phyloP scores from a whole-genome alignment of 2,113 vertebrate species.

The Hippocampus comes region DNA sequence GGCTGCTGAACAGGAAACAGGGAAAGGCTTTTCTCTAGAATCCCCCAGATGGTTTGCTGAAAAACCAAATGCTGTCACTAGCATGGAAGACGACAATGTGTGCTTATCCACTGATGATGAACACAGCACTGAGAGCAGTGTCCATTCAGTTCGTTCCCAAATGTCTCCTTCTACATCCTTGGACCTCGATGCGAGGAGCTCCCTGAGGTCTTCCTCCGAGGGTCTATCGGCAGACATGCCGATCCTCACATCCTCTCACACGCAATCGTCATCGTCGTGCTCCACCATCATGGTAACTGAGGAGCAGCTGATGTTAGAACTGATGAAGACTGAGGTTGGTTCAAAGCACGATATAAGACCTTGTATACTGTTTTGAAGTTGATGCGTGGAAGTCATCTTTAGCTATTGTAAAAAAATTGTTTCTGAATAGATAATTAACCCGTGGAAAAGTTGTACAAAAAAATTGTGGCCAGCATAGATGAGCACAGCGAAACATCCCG shows the following conservation, averaged over 20 bases:
- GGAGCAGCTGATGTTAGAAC: slow-evolving; percentile 49
- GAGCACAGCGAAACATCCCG: too few species aligned
- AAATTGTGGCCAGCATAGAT: too few species aligned
- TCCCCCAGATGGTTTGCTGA: background rate
- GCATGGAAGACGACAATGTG: background rate
- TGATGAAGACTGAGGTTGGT: slow-evolving; percentile 33
- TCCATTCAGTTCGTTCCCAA: slow-evolving; percentile 15
- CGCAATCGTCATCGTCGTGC: slow-evolving; percentile 32
- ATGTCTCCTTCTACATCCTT: slow-evolving; percentile 6
- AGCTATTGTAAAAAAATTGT: too few species aligned
- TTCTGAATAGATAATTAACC: too few species aligned
- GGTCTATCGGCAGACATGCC: background rate
- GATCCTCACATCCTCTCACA: slow-evolving; percentile 15
- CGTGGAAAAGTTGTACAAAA: too few species aligned
- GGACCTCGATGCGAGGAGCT: slow-evolving; percentile 11
- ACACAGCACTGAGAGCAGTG: background rate
- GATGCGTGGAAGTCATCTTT: background rate
- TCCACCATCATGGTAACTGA: slow-evolving; percentile 39
- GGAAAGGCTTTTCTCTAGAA: slow-evolving; percentile 6
- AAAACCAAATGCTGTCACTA: background rate
- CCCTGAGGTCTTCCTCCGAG: slow-evolving; percentile 21
- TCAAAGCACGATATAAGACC: background rate
- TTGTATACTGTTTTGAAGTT: background rate
- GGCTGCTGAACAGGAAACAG: background rate
- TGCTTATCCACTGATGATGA: background rate